phyloP scores from a whole-genome alignment of 2,888 invertebrate genomes.

The Eugnorisma glareosa region DNA sequence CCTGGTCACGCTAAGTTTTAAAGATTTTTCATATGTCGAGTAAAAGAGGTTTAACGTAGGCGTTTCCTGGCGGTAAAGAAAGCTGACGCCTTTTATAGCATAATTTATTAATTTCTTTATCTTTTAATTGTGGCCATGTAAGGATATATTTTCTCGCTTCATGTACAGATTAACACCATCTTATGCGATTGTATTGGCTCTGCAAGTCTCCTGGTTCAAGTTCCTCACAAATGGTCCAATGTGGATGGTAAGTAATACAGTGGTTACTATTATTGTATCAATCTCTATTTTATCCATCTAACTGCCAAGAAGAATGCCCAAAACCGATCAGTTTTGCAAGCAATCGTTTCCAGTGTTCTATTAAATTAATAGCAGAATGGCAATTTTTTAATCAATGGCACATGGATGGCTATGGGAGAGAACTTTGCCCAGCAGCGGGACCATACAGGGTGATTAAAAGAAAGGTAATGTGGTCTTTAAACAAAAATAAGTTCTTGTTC shows the following conservation, averaged over 20 bases:
- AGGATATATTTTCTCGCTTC: slow-evolving; percentile 3
- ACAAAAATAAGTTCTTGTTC: not conserved
- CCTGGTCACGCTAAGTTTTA: too few relatives aligned
- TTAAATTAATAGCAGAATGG: not conserved
- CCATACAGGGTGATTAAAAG: not conserved
- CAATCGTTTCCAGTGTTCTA: not conserved
- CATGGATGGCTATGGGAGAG: not conserved
- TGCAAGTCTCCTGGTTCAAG: slow-evolving; percentile 73
- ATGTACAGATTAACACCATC: slow-evolving; percentile 70
- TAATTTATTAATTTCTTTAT: not conserved
- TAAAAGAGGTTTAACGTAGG: too few relatives aligned
- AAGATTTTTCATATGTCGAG: too few relatives aligned
- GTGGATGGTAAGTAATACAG: slow-evolving; percentile 73
- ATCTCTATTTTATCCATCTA: not conserved
- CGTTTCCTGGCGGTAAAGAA: too few relatives aligned
- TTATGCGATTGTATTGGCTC: slow-evolving; percentile 67
- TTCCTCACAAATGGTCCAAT: slow-evolving; percentile 79
- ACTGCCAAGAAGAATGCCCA: not conserved
- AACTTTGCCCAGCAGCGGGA: not conserved
- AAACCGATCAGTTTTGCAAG: not conserved
- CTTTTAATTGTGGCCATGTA: not conserved
- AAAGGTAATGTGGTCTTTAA: not conserved
- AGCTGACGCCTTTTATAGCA: too few relatives aligned
- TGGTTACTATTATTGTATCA: not conserved
- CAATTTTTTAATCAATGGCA: too few relatives aligned